These are phyloP conservation scores for Aspidiotus rigidus DNA, from an alignment of 2,888 invertebrate genomes.

Conservation along the genomic window DNA sequence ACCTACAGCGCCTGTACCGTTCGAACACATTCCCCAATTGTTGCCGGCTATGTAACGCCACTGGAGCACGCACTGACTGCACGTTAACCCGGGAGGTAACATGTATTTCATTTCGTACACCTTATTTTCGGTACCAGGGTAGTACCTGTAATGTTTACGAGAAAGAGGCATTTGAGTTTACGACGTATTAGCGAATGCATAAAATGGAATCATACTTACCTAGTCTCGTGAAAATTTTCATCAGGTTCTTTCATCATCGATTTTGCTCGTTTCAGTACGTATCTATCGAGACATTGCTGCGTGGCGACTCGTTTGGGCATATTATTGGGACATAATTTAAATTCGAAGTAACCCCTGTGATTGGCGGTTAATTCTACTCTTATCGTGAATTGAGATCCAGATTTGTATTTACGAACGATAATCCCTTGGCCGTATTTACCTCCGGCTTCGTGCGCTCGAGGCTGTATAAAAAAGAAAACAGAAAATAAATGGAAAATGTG, in stretches of 20 bases:
- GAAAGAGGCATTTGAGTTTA: neutral
- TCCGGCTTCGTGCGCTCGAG: conserved; percentile 71
- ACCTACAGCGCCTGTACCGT: conserved; percentile 68
- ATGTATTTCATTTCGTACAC: conserved; percentile 66
- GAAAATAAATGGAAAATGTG: neutral
- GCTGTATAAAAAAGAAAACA: conserved; percentile 43
- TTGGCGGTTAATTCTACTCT: conserved; percentile 79
- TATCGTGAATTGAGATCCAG: conserved; percentile 58
- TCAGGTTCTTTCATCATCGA: conserved; percentile 42
- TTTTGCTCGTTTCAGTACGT: conserved; percentile 53
- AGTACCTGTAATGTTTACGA: conserved; percentile 45
- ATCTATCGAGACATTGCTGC: conserved; percentile 67
- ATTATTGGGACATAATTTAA: conserved; percentile 65
- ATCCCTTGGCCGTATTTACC: conserved; percentile 74
- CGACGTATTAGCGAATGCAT: neutral
- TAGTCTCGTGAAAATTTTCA: conserved; percentile 36
- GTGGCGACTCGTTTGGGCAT: conserved; percentile 48
- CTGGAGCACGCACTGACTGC: conserved; percentile 74
- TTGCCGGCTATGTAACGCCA: conserved; percentile 77
- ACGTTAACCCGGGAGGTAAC: conserved; percentile 57
- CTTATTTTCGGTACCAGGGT: conserved; percentile 66
- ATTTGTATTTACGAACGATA: conserved; percentile 67
- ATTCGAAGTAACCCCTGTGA: conserved; percentile 79
- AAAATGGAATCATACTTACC: conserved; percentile 16
- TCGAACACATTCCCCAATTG: conserved; percentile 68